Conservation (phyloP, 2,888 invertebrate genomes). For the Caenorhabditis zanzibari region DNA sequence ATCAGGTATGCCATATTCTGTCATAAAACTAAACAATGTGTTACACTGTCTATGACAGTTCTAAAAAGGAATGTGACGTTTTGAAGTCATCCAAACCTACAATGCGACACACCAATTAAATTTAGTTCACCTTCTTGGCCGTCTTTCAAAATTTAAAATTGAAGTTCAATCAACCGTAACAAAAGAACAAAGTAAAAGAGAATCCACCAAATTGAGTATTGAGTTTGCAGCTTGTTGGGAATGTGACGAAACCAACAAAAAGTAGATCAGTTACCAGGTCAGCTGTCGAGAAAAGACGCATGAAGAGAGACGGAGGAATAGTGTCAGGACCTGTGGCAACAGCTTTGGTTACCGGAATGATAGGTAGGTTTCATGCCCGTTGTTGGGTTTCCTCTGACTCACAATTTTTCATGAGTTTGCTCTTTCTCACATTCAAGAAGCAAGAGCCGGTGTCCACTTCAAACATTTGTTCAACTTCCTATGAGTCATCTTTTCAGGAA, state of each 20-base stretch:
- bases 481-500: slow-evolving; percentile 71
- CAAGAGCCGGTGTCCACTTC: neutral
- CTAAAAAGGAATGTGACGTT: slow-evolving; percentile 5
- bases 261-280: slow-evolving; percentile 45
- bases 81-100: neutral
- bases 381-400: neutral
- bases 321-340: slow-evolving; percentile 78
- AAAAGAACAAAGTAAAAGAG: neutral
- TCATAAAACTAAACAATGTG: slow-evolving; percentile 19
- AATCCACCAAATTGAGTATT: neutral
- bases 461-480: neutral
- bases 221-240: slow-evolving; percentile 37
- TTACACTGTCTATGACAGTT: slow-evolving; percentile 19
- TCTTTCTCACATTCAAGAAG: neutral
- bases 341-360: slow-evolving; percentile 81
- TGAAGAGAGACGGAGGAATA: slow-evolving; percentile 75
- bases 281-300: slow-evolving; percentile 52
- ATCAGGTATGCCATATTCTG: slow-evolving; percentile 35
- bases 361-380: slow-evolving; percentile 69
- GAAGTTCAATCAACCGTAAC: slow-evolving; percentile 12
- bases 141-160: neutral
- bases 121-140: neutral
- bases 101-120: slow-evolving; percentile 5
- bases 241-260: slow-evolving; percentile 47
- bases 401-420: neutral